A percentile compares a stretch with the other conserved stretches of the same genome.
phyloP scores from a whole-genome alignment of 2,888 invertebrate genomes.

The Drosophila niveifrons region DNA sequence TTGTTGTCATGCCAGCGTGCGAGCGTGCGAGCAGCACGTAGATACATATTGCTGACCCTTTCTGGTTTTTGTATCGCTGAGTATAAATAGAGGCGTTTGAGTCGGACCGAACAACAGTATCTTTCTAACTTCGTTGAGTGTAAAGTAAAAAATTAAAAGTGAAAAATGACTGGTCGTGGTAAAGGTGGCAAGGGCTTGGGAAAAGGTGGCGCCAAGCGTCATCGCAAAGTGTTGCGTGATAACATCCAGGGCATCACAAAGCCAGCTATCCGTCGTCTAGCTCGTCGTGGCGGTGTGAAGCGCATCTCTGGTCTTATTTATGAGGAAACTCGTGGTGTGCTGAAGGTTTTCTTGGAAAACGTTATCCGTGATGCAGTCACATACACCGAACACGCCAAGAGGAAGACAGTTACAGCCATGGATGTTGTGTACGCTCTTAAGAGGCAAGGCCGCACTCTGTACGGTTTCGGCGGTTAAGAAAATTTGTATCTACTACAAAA shows the following conservation, averaged over 20 bases:
- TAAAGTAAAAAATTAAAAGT: constrained; percentile 9
- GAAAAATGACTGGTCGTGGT: constrained; percentile 25
- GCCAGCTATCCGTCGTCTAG: constrained; percentile 90
- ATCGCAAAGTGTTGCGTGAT: constrained; percentile 91
- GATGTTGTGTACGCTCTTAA: constrained; percentile 92
- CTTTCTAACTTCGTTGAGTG: constrained; percentile 11
- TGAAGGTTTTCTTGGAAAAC: constrained; percentile 89
- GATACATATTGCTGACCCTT: not conserved
- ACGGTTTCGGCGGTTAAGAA: constrained; percentile 78
- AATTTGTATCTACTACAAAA: not conserved
- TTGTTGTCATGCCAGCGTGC: not conserved
- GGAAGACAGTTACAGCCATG: constrained; percentile 94
- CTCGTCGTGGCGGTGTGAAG: constrained; percentile 90
- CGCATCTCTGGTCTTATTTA: constrained; percentile 91
- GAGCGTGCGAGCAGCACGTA: constrained; percentile 10
- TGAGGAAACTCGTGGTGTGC: constrained; percentile 91
- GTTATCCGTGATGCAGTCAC: constrained; percentile 90
- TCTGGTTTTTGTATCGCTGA: not conserved
- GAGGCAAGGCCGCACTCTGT: constrained; percentile 91
- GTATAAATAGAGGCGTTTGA: constrained; percentile 17
- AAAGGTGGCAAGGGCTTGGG: constrained; percentile 22
- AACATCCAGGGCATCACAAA: constrained; percentile 93
- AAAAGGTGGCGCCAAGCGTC: constrained; percentile 76
- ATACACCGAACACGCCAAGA: constrained; percentile 93
- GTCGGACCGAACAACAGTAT: not conserved